These are phyloP conservation scores for Anodontia alba DNA, from an alignment of 2,888 invertebrate genomes.

Conservation along the genomic window DNA sequence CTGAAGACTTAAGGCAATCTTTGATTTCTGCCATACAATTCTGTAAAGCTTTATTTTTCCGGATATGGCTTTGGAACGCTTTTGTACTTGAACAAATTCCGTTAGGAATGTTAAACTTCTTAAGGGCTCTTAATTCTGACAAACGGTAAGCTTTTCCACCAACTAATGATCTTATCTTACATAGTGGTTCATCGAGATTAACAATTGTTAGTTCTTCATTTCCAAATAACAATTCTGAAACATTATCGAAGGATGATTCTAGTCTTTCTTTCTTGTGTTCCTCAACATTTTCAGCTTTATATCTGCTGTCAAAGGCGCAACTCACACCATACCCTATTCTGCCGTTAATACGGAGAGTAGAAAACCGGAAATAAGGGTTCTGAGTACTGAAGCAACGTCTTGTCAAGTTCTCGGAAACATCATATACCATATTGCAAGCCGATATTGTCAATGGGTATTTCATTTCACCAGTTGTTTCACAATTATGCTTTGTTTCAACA, in stretches of 20 bases:
- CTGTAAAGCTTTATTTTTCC: background rate
- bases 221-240: too few species aligned
- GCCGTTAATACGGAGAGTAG: background rate
- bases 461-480: background rate
- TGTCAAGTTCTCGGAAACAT: background rate
- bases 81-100: background rate
- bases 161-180: background rate
- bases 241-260: too few species aligned
- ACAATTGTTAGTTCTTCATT: background rate
- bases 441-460: background rate
- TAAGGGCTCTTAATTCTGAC: background rate
- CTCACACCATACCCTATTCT: background rate
- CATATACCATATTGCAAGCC: background rate
- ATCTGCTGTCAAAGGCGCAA: background rate
- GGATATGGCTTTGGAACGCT: background rate
- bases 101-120: background rate
- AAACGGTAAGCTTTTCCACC: background rate
- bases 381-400: background rate
- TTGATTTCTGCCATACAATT: background rate
- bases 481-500: too few species aligned
- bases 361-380: background rate
- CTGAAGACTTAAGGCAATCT: background rate
- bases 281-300: too few species aligned
- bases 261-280: too few species aligned
- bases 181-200: background rate